phyloP scores from a whole-genome alignment of 2,113 vertebrate genomes.

The Syrmaticus mikado region DNA sequence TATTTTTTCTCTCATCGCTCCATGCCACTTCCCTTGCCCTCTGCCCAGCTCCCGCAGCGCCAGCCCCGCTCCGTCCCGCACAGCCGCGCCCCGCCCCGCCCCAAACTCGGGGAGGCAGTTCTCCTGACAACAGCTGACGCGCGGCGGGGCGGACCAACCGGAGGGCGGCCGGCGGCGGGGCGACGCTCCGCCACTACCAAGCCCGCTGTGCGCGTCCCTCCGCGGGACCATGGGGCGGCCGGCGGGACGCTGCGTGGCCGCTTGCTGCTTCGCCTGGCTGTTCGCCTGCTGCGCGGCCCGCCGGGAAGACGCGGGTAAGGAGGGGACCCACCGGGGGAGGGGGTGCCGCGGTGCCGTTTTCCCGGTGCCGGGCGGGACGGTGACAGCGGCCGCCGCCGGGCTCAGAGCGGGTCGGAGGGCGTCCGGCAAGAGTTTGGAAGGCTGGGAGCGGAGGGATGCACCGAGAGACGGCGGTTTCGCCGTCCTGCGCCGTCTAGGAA shows the following conservation, averaged over 20 bases:
- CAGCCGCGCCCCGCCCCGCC: not conserved
- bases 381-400: too few species aligned
- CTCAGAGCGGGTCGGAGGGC: too few species aligned
- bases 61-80: fast-evolving
- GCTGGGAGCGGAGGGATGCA: too few species aligned
- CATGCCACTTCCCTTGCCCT: too few species aligned
- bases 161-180: not conserved
- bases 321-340: not conserved
- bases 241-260: not conserved
- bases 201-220: not conserved
- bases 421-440: too few species aligned
- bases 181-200: not conserved
- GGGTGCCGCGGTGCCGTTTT: not conserved
- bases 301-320: constrained; percentile 62
- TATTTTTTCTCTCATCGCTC: fast-evolving
- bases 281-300: not conserved
- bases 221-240: not conserved
- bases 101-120: not conserved
- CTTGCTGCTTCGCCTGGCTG: constrained; percentile 14
- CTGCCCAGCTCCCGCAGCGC: too few species aligned
- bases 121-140: constrained; percentile 17
- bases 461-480: too few species aligned
- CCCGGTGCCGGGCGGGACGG: too few species aligned
- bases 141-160: not conserved
- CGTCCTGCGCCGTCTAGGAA: not conserved